These are phyloP conservation scores for Petaurus breviceps DNA, from an alignment of 2,113 vertebrate genomes.

Conservation along the genomic window DNA sequence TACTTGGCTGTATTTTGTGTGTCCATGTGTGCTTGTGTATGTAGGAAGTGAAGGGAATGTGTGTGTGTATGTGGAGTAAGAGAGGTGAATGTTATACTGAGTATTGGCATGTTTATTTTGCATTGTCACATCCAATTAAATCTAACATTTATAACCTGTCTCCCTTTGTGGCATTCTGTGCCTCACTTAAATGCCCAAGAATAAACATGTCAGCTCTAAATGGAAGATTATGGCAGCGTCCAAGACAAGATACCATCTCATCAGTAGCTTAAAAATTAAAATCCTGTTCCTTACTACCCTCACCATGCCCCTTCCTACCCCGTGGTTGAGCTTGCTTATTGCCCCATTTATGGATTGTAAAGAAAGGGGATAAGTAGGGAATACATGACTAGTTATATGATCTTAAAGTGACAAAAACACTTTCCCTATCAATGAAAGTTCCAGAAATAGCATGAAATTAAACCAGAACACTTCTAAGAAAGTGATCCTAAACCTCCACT, in stretches of 20 bases:
- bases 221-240: constrained; percentile 66
- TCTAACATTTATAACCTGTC: constrained; percentile 73
- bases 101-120: constrained; percentile 78
- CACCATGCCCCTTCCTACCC: neutral
- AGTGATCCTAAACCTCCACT: constrained; percentile 20
- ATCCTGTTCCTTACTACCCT: constrained; percentile 25
- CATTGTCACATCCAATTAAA: constrained; percentile 77
- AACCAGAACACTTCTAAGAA: constrained; percentile 46
- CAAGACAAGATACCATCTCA: constrained; percentile 64
- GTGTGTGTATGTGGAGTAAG: neutral
- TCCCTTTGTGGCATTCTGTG: constrained; percentile 66
- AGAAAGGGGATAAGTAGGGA: constrained; percentile 48
- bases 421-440: constrained; percentile 53
- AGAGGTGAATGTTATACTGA: constrained; percentile 24
- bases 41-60: neutral
- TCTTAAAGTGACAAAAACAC: constrained; percentile 60
- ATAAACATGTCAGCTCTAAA: constrained; percentile 77
- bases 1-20: neutral
- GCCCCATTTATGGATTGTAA: constrained; percentile 12
- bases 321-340: constrained; percentile 64
- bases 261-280: constrained; percentile 74
- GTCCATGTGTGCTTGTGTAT: neutral
- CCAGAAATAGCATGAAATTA: constrained; percentile 42
- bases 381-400: neutral
- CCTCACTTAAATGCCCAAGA: constrained; percentile 69